Base-by-base conservation (phyloP, 35 echinoderm and acorn worm genomes). In the Heliocidaris tuberculata region DNA sequence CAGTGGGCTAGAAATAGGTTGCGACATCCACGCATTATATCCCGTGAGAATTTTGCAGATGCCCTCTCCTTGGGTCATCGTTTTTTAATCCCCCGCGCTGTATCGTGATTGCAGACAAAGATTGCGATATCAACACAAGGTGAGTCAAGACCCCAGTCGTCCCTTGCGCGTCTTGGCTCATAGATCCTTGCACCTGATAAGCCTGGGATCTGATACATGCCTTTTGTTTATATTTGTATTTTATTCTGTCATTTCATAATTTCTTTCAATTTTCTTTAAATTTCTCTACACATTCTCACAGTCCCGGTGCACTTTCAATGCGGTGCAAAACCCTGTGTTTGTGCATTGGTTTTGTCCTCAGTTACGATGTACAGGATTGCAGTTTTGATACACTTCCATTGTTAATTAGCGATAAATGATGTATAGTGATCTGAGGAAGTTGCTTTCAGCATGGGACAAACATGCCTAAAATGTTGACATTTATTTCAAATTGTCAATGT, bases 161-260 rank as follows among this genome's bases (percentile, higher is more conserved):
- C 65, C 27, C 65, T 78, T 27, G 6, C 21, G 65, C 27, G 8
- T 78, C 65, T 78, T n/a, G 21, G 65, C 27, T n/a, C 65, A 19
- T n/a, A 78, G 17, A 78, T 78, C 65, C 7, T 78, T 27, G 5
- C 19, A n/a, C 8, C 65, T 78, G 65, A 78, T 78, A 78, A 78
- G 24, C 21, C 15, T 7, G 21, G 65, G 27, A 78, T n/a, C 19
- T 78, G 21, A 9, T 56, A 78, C 21, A 6, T 6, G 65, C 27
- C 65, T 78, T 70, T 65, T 65, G 60, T 65, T 65, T n/a, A 78
- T n/a, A 78, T 78, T 78, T 78, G 65, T 19, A 78, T 78, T 78
- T 78, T 71, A 27, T 78, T 78, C 65, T 27, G 65, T 78, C 27
- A 6, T n/a, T n/a, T 8, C 8, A 78, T 27, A 0, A 56, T 56